Conservation (phyloP, 2,888 invertebrate species). For the Oscheius sp. region DNA sequence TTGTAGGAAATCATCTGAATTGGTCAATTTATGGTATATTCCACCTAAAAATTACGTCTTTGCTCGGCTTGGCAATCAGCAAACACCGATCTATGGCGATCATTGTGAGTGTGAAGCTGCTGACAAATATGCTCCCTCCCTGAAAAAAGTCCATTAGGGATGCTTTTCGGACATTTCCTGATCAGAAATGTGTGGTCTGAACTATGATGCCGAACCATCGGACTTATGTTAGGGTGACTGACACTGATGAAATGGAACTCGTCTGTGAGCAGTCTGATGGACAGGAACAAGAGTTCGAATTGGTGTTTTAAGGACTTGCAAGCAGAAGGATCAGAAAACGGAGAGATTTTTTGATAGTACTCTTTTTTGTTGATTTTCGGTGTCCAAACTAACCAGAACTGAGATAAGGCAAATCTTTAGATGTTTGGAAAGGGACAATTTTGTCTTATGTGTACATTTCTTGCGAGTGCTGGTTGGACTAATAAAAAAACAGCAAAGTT, state of each 20-base stretch:
- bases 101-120: conserved; percentile 70
- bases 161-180: conserved; percentile 16
- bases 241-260: conserved; percentile 12
- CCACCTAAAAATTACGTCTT: conserved; percentile 49
- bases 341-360: no score
- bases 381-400: no score
- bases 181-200: conserved; percentile 12
- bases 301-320: no score
- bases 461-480: no score
- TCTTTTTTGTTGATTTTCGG: no score
- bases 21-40: background rate
- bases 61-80: conserved; percentile 65
- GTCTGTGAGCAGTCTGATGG: background rate
- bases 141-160: conserved; percentile 43
- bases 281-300: no score
- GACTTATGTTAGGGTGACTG: background rate
- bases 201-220: background rate
- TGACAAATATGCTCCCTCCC: conserved; percentile 72
- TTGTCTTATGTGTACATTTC: no score
- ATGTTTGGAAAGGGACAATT: no score
- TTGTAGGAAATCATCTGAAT: conserved; percentile 65
- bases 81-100: conserved; percentile 72
- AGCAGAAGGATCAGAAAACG: no score
- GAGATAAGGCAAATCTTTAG: no score
- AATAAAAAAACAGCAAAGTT: no score